These are phyloP conservation scores for Sycobia sp. DNA, from an alignment of 1,140 invertebrate genomes.

Conservation along the genomic window DNA sequence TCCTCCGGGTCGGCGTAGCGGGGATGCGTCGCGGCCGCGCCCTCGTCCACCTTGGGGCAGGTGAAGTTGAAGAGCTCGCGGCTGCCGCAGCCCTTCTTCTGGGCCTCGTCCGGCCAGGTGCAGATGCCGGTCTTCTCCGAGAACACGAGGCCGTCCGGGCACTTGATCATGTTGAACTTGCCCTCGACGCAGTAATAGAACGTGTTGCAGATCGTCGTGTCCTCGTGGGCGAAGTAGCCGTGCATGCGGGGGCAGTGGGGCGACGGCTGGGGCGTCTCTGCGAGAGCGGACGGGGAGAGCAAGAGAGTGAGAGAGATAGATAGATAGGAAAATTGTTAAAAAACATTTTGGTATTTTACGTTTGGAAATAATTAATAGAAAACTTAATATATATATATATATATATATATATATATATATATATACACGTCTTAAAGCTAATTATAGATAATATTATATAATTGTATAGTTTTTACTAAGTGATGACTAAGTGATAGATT, in stretches of 20 bases:
- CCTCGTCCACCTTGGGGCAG: constrained; percentile 79
- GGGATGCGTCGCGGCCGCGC: constrained; percentile 77
- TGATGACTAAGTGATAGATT: too few relatives aligned
- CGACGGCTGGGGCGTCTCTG: constrained; percentile 76
- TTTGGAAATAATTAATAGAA: too few relatives aligned
- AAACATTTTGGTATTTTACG: too few relatives aligned
- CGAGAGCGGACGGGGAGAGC: too few relatives aligned
- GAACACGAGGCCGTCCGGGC: constrained; percentile 86
- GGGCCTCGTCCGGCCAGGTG: constrained; percentile 89
- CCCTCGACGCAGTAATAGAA: constrained; percentile 93
- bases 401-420: too few relatives aligned
- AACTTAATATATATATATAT: too few relatives aligned
- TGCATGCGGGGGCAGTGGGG: constrained; percentile 81
- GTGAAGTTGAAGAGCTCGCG: constrained; percentile 85
- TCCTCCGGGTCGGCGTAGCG: constrained; percentile 87
- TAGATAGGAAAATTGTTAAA: too few relatives aligned
- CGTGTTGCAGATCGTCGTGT: constrained; percentile 78
- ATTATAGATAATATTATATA: too few relatives aligned
- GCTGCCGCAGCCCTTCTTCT: constrained; percentile 82
- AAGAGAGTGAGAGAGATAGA: too few relatives aligned
- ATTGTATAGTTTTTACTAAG: too few relatives aligned
- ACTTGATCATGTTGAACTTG: constrained; percentile 86
- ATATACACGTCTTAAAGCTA: too few relatives aligned
- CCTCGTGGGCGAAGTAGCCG: constrained; percentile 87
- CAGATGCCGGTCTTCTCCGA: constrained; percentile 87